Evolutionary conservation across 2,797 vertebrate genomes (phyloP), one percentile per base, ranked within the genome.

Genomic region (Arrhamphus sclerolepis): DNA sequence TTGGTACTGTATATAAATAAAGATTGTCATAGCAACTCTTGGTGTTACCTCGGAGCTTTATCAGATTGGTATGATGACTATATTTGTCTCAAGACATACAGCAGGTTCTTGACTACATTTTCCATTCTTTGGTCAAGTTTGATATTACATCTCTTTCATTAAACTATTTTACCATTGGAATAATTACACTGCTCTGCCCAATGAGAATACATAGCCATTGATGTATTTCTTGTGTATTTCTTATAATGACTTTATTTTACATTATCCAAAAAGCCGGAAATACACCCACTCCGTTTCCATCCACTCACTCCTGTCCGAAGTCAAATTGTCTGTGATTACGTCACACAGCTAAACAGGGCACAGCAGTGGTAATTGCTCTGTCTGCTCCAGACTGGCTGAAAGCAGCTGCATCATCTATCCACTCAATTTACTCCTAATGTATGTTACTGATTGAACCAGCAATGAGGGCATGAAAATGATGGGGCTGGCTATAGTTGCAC

Each of bases 381-480:
- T 64, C 68, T 69, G 80, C 55, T 59, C 63, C 52, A 63, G 73
- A 66, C 77, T 62, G 75, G 69, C 66, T 68, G 64, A 83, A 83
- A 87, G 81, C 85, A 85, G 86, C 82, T 77, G 76, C 72, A 83
- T 87, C 81, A 73, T 82, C 84, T 67, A 73, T 85, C 84, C 83
- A 87, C 82, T 85, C 85, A 83, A 86, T 89, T 90, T 89, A 73
- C 75, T 82, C 56, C 63, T 83, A 83, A 86, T 87, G 79, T 56
- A 70, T 77, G 80, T 84, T 87, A 83, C 84, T 89, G 83, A 89
- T 84, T 84, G 78, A 86, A 89, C 80, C 67, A 60, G 78, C 66
- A 72, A 56, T 46, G 74, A 81, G 80, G 74, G 72, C 66, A 74
- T 80, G 62, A 70, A 75, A 85, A 81, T 72, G 84, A 78, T 77